Evolutionary conservation across 64 coral and sea anemone genomes (phyloP), one percentile per base, ranked within the genome.

Genomic region (Exaiptasia diaphana): DNA sequence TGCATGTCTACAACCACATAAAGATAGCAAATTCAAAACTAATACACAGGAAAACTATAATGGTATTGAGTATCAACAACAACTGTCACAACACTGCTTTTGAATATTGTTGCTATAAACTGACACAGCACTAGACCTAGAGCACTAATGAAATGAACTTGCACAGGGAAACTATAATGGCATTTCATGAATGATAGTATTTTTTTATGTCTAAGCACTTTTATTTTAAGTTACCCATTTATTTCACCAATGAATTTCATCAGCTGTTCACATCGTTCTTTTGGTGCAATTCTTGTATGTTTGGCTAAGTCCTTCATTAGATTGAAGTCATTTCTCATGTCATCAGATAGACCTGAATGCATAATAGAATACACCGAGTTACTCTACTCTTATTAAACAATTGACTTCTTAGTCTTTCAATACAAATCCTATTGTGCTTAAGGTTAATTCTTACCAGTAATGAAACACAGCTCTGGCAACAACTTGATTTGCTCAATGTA

Each of bases 391-490:
- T n/a, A n/a, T n/a, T n/a, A n/a, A n/a, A n/a, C n/a, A n/a, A n/a
- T n/a, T n/a, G n/a, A n/a, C n/a, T n/a, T n/a, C n/a, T n/a, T n/a
- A n/a, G n/a, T n/a, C n/a, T n/a, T n/a, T n/a, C n/a, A n/a, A n/a
- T n/a, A n/a, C n/a, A n/a, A n/a, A n/a, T n/a, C n/a, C n/a, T n/a
- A n/a, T n/a, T n/a, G n/a, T n/a, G n/a, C n/a, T n/a, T n/a, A n/a
- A n/a, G n/a, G n/a, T n/a, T n/a, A n/a, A n/a, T n/a, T n/a, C n/a
- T 64, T 53, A 93, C 95, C 95, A 54, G 95, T 99, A 56, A 99
- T 68, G 74, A 88, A 99, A 76, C 95, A 99, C 14, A 99, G 63
- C 26, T 99, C 90, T 34, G 95, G 95, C 17, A 99, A 61, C 5
- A 96, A 75, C 7, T 85, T 8, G 9, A 96, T 5, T 59, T 83